Percentiles rank a stretch among this genome's conserved stretches.
phyloP scores from a whole-genome alignment of 2,113 vertebrate species.

The Hypocryptadius cinnamomeus region DNA sequence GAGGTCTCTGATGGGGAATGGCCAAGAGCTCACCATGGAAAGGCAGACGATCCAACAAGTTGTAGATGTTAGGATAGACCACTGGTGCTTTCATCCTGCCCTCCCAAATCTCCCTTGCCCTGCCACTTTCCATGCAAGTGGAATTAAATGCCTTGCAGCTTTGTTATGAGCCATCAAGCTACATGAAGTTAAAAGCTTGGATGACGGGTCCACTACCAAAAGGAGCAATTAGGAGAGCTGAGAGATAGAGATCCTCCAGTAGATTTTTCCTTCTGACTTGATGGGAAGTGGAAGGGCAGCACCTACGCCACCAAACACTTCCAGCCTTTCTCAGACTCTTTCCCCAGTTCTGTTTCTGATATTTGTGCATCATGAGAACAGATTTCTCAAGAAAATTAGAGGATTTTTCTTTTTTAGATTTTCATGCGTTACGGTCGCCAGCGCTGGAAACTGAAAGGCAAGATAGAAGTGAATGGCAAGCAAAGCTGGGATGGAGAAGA shows the following conservation, averaged over 20 bases:
- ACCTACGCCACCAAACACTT: not conserved
- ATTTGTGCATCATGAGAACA: not conserved
- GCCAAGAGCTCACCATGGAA: not conserved
- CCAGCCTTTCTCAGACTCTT: not conserved
- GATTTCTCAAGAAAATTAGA: not conserved
- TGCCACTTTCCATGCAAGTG: not conserved
- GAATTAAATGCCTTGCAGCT: not conserved
- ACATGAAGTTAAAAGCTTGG: not conserved
- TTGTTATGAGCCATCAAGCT: not conserved
- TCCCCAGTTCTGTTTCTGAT: not conserved
- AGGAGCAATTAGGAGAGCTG: not conserved
- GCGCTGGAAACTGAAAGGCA: slow-evolving; percentile 95
- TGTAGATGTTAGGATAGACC: not conserved
- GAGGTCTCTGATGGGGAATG: not conserved
- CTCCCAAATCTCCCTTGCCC: not conserved
- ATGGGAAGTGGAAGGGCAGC: not conserved
- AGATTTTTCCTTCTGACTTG: not conserved
- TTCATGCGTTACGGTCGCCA: slow-evolving; percentile 96
- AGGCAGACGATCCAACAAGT: not conserved
- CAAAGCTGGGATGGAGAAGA: slow-evolving; percentile 98
- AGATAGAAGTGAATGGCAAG: slow-evolving; percentile 92
- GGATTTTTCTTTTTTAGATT: slow-evolving; percentile 71
- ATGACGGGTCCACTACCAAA: not conserved
- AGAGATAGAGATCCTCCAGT: not conserved
- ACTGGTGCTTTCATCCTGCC: not conserved